Percentiles rank a stretch among this genome's conserved stretches.
phyloP scores from a whole-genome alignment of 2,113 vertebrate genomes.

The Amphilophus citrinellus region DNA sequence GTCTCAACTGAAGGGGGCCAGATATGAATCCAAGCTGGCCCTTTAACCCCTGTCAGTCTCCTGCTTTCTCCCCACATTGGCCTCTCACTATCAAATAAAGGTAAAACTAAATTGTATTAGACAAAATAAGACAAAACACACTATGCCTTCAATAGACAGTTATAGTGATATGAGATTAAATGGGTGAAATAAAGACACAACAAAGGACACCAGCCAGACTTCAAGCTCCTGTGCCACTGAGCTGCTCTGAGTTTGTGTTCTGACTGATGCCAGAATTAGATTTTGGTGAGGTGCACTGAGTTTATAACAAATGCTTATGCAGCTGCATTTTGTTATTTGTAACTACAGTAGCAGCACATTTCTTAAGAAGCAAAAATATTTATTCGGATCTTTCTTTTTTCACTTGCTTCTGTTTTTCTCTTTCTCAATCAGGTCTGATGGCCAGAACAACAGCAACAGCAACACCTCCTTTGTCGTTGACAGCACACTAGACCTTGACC shows the following conservation, averaged over 20 bases:
- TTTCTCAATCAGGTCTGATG: constrained; percentile 51
- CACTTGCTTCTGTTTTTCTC: constrained; percentile 27
- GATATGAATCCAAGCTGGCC: background rate
- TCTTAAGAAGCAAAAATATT: background rate
- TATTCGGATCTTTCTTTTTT: background rate
- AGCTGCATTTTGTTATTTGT: background rate
- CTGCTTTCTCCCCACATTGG: background rate
- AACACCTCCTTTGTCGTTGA: constrained; percentile 71
- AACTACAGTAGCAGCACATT: background rate
- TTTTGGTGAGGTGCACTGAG: background rate
- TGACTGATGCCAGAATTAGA: background rate
- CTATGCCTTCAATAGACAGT: background rate
- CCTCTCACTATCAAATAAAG: background rate
- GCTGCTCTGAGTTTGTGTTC: background rate
- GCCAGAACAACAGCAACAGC: constrained; percentile 43
- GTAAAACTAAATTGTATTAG: background rate
- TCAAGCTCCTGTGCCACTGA: background rate
- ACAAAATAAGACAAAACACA: background rate
- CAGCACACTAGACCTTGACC: constrained; percentile 80
- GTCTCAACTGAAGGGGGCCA: background rate
- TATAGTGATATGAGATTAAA: background rate
- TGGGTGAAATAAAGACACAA: background rate
- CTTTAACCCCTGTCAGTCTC: background rate
- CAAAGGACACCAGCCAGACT: background rate
- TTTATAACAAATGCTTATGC: background rate